Evolutionary conservation across 1,140 invertebrate species (phyloP).

Genomic region (Neuroterus valhalla): DNA sequence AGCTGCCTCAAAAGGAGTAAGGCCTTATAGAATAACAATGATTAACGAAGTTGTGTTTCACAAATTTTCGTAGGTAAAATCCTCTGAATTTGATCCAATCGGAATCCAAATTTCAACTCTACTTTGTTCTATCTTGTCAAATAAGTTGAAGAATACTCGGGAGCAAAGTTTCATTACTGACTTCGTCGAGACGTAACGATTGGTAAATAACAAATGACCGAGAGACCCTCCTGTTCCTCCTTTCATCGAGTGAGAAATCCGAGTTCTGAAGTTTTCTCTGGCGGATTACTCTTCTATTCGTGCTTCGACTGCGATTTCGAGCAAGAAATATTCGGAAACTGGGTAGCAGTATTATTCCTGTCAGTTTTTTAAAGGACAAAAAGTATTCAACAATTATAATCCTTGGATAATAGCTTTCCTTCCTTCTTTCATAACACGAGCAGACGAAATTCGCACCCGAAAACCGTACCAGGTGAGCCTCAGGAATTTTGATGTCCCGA

Average conservation of each 20-base stretch:
- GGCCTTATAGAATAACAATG: no score
- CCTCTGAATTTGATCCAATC: no score
- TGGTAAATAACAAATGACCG: conserved; percentile 63
- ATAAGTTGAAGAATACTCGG: conserved; percentile 9
- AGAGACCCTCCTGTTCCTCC: conserved; percentile 44
- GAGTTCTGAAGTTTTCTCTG: conserved; percentile 40
- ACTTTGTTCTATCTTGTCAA: not conserved
- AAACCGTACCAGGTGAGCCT: no score
- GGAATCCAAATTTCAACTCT: not conserved
- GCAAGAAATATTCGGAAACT: conserved; percentile 12
- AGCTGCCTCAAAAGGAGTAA: no score
- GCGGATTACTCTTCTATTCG: conserved; percentile 23
- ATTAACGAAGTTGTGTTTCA: no score
- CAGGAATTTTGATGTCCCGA: no score
- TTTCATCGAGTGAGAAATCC: conserved; percentile 53
- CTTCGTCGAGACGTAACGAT: conserved; percentile 58
- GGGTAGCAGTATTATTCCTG: conserved; percentile 10
- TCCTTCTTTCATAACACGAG: no score
- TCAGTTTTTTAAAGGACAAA: not conserved
- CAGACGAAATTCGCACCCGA: no score
- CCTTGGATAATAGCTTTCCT: no score
- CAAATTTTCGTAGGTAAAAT: no score
- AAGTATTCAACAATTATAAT: not conserved
- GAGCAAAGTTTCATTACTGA: conserved; percentile 22
- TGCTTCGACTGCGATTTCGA: conserved; percentile 10